Evolutionary conservation across 30 jellyfish, hydroid and myxozoan species (phyloP).

Genomic region (Rhopilema esculentum): DNA sequence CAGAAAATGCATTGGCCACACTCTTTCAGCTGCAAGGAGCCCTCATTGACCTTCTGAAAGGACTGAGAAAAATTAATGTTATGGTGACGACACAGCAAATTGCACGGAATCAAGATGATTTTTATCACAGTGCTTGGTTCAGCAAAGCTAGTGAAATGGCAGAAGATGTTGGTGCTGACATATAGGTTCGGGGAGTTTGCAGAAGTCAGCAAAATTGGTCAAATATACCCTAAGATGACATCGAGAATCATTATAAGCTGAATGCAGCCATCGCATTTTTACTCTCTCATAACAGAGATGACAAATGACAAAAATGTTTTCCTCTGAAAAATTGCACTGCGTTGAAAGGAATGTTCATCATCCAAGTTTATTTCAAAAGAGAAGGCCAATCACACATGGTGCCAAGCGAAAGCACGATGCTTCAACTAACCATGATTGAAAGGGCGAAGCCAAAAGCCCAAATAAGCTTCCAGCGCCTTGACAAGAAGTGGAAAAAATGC

Average conservation of each 20-base stretch:
- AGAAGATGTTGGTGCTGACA: slow-evolving; percentile 6
- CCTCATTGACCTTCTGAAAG: slow-evolving; percentile 24
- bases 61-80: slow-evolving; percentile 5
- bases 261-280: slow-evolving; percentile 4
- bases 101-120: not conserved
- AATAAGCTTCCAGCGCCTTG: slow-evolving; percentile 4
- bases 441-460: not conserved
- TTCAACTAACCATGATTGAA: not conserved
- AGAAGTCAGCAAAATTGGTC: not conserved
- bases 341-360: not conserved
- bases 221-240: slow-evolving; percentile 6
- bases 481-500: slow-evolving; percentile 13
- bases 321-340: slow-evolving; percentile 9
- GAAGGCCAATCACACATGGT: not conserved
- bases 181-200: not conserved
- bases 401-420: slow-evolving; percentile 2
- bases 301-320: not conserved
- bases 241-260: not conserved
- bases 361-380: not conserved
- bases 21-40: slow-evolving; percentile 34
- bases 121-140: not conserved
- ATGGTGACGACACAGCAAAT: not conserved
- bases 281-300: not conserved
- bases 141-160: slow-evolving; percentile 1
- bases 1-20: slow-evolving; percentile 7